phyloP scores from a whole-genome alignment of 2,888 invertebrate species.

The Ichneumon xanthorius region DNA sequence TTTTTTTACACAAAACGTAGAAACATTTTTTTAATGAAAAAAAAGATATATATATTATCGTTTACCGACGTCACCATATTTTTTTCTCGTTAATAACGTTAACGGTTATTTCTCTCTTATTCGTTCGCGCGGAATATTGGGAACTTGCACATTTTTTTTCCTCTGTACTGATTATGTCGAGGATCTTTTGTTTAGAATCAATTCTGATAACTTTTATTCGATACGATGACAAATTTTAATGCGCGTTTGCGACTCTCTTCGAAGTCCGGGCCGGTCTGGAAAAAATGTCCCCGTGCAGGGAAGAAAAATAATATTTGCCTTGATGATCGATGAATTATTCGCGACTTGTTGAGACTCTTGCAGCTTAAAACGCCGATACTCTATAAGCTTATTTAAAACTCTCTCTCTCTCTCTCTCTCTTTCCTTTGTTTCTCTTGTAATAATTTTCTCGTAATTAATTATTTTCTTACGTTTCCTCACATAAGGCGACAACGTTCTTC shows the following conservation, averaged over 20 bases:
- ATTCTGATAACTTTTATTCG: slow-evolving; percentile 7
- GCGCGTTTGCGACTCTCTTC: slow-evolving; percentile 41
- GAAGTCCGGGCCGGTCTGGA: slow-evolving; percentile 42
- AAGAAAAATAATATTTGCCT: slow-evolving; percentile 20
- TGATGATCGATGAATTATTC: slow-evolving; percentile 8
- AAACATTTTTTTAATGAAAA: background rate
- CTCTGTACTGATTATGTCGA: slow-evolving; percentile 1
- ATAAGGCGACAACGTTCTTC: slow-evolving; percentile 87
- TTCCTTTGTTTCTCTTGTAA: slow-evolving; percentile 34
- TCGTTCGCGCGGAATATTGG: slow-evolving; percentile 40
- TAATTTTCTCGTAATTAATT: slow-evolving; percentile 64
- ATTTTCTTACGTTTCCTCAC: slow-evolving; percentile 82
- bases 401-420: slow-evolving; percentile 49
- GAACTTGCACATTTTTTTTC: slow-evolving; percentile 30
- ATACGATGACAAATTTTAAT: slow-evolving; percentile 26
- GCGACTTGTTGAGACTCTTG: slow-evolving; percentile 56
- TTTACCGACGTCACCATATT: slow-evolving; percentile 14
- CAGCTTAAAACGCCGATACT: slow-evolving; percentile 66
- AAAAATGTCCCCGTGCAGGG: slow-evolving; percentile 27
- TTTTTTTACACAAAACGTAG: slow-evolving; percentile 4
- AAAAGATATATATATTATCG: slow-evolving; percentile 24
- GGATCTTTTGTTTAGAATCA: slow-evolving; percentile 22
- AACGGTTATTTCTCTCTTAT: slow-evolving; percentile 33
- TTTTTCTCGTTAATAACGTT: slow-evolving; percentile 39
- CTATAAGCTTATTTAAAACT: slow-evolving; percentile 70